Evolutionary conservation across 2,888 invertebrate genomes (phyloP), one percentile per base, ranked within the genome.

Genomic region (Lithophane socia): DNA sequence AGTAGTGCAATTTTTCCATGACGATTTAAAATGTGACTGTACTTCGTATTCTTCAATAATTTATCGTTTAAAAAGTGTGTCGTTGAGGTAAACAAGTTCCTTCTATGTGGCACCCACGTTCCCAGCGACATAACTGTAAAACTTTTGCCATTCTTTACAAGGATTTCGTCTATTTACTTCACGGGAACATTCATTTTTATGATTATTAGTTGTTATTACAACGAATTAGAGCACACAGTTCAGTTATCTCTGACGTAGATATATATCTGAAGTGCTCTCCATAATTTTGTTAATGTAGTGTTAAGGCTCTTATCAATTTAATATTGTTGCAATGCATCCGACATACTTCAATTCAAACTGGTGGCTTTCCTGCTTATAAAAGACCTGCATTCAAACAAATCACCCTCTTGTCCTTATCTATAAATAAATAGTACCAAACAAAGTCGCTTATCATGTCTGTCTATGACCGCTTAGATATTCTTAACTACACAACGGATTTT

Each of bases 71-170:
- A 61, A 79, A 79, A 61, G 42, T 61, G n/a, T 18, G 60, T 66
- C 47, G 18, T 37, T 24, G 37, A 21, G 61, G 60, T 54, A 79
- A 29, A 80, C 68, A 37, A 76, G 29, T 76, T 12, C 21, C 54
- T 65, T 56, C 29, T 64, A 47, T 64, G 18, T 52, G 12, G 77
- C 16, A 29, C 52, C 61, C 54, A 80, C 67, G 37, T 44, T 42
- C 37, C 58, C 21, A 29, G 37, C 4, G 56, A 54, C 16, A 60
- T 66, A 56, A 83, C 47, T 69, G 73, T 52, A 24, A 56, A 79
- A 79, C 44, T 78, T 80, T 54, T 54, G n/a, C 54, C 71, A 64
- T 83, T 63, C 58, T 24, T 71, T 58, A 72, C 67, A 58, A 49
- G 58, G 37, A n/a, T 54, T 83, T 54, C 29, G 64, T 63, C n/a